Percentiles rank a stretch among this genome's conserved stretches.
Conservation (phyloP, 2,888 invertebrate genomes). For the Dendrolimus pini region DNA sequence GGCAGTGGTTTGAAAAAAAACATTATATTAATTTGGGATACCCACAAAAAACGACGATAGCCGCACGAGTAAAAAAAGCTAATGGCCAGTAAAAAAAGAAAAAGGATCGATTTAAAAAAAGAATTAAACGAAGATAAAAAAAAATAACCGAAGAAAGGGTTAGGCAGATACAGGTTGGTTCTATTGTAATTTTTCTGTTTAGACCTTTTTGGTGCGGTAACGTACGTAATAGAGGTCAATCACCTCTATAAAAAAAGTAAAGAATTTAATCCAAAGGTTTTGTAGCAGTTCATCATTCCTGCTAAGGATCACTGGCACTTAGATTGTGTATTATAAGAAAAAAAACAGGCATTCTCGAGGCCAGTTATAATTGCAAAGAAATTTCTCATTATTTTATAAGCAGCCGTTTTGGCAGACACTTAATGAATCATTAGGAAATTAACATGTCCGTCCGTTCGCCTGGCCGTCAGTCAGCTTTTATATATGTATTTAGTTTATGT, state of each 20-base stretch:
- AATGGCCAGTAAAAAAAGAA: constrained; percentile 67
- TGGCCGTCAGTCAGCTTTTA: too few relatives aligned
- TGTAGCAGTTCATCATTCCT: background rate
- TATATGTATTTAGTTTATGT: too few relatives aligned
- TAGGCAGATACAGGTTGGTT: constrained; percentile 52
- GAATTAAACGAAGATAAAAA: constrained; percentile 20
- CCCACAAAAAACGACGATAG: constrained; percentile 70
- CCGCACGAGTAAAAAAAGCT: constrained; percentile 64
- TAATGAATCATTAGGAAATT: too few relatives aligned
- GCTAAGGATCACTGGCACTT: background rate
- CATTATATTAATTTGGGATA: constrained; percentile 74
- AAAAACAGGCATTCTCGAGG: too few relatives aligned
- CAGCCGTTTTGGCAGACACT: too few relatives aligned
- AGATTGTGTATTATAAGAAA: too few relatives aligned
- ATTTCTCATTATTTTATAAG: too few relatives aligned
- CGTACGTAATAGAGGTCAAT: background rate
- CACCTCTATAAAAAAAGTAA: background rate
- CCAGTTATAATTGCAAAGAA: too few relatives aligned
- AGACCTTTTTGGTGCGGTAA: constrained; percentile 7
- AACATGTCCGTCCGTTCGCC: too few relatives aligned
- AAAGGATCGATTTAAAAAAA: constrained; percentile 57
- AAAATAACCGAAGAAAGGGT: constrained; percentile 61
- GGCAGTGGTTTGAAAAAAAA: constrained; percentile 39
- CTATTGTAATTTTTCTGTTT: constrained; percentile 19
- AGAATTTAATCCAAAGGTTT: background rate